These are phyloP conservation scores for Spatulosminthurus flaviceps DNA, from an alignment of 2,888 invertebrate species.

Conservation along the genomic window DNA sequence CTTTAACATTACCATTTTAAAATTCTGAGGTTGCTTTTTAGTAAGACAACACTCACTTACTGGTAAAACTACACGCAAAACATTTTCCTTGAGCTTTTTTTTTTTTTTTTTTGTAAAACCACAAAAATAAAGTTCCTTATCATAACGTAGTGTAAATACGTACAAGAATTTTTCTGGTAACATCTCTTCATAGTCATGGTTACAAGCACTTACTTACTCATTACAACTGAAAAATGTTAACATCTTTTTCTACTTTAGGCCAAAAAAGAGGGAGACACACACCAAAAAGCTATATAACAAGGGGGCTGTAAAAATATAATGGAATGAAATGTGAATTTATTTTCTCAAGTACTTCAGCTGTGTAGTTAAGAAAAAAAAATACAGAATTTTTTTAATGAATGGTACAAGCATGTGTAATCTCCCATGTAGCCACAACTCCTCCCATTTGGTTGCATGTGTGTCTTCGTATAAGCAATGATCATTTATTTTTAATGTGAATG, in stretches of 20 bases:
- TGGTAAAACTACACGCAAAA: neutral
- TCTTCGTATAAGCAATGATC: conserved; percentile 2
- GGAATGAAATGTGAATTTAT: too few relatives aligned
- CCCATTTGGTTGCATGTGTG: neutral
- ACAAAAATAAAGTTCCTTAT: neutral
- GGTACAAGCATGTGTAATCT: too few relatives aligned
- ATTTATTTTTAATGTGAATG: neutral
- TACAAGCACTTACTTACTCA: too few relatives aligned
- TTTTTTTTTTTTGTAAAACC: neutral
- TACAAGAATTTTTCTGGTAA: conserved; percentile 18
- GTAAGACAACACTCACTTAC: too few relatives aligned
- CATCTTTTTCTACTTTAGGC: neutral
- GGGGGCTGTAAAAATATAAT: too few relatives aligned
- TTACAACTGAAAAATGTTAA: neutral
- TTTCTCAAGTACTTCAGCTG: too few relatives aligned
- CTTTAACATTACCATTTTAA: neutral
- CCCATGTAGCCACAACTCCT: too few relatives aligned
- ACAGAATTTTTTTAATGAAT: too few relatives aligned
- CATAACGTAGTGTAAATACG: neutral
- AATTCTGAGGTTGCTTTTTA: neutral
- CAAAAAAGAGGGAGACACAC: too few relatives aligned
- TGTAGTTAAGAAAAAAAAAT: too few relatives aligned
- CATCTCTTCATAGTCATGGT: neutral
- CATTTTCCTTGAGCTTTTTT: too few relatives aligned
- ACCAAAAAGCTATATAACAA: too few relatives aligned